Percentiles rank a stretch among this genome's conserved stretches.
Evolutionary conservation across 1,140 invertebrate genomes (phyloP).

Genomic region (Rhysida immarginata): DNA sequence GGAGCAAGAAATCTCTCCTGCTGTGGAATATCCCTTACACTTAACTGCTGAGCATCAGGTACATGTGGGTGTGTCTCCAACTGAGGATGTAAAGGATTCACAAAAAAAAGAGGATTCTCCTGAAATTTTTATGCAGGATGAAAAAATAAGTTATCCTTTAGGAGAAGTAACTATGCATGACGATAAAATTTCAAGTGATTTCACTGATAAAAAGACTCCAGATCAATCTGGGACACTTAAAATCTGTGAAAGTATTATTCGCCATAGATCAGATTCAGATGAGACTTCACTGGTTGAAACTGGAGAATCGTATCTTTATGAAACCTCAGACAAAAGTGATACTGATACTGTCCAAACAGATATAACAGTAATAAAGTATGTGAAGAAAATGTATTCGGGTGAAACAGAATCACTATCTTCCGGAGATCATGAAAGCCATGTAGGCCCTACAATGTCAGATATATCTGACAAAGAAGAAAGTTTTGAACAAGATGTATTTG

Average conservation of each 20-base stretch:
- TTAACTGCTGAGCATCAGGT: not conserved
- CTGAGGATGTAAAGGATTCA: not conserved
- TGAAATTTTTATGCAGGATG: not conserved
- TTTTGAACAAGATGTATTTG: slow-evolving; percentile 2
- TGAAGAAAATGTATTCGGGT: slow-evolving; percentile 13
- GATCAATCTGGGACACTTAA: not conserved
- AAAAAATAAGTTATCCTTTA: not conserved
- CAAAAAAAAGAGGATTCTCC: not conserved
- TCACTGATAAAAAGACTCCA: not conserved
- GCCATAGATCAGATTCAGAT: not conserved
- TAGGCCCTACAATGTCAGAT: slow-evolving; percentile 1
- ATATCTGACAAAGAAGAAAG: slow-evolving; percentile 6
- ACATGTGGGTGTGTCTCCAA: slow-evolving; percentile 1
- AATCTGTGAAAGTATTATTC: not conserved
- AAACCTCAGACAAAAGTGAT: slow-evolving; percentile 18
- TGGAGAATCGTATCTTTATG: not conserved
- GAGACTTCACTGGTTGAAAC: not conserved
- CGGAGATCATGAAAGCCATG: slow-evolving; percentile 11
- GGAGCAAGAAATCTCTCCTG: slow-evolving; percentile 2
- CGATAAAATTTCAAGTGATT: not conserved
- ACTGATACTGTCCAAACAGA: slow-evolving; percentile 18
- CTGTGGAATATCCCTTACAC: not conserved
- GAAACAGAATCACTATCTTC: slow-evolving; percentile 12
- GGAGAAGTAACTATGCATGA: not conserved
- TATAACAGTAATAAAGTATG: slow-evolving; percentile 16